A percentile compares a stretch with the other conserved stretches of the same genome.
Conservation (phyloP, 2,888 invertebrate species). For the Smittia aterrima region DNA sequence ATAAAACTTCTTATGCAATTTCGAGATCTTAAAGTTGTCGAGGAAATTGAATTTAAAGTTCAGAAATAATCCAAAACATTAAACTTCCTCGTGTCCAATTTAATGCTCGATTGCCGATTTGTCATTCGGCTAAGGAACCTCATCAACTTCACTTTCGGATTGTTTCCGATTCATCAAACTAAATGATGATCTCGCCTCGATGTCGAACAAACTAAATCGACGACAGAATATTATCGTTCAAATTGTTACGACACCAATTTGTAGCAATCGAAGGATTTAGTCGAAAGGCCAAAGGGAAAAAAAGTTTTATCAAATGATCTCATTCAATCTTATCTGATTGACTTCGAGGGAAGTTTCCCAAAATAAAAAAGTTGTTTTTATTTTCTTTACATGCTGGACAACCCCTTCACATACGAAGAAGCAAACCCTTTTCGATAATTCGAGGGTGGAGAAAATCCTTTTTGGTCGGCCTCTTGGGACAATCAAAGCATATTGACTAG, state of each 20-base stretch:
- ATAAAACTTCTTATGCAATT: too few relatives aligned
- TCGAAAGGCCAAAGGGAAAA: not conserved
- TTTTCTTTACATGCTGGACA: not conserved
- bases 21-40: not conserved
- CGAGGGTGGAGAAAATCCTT: not conserved
- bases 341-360: not conserved
- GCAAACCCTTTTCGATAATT: not conserved
- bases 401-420: not conserved
- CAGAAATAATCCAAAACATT: not conserved
- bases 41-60: not conserved
- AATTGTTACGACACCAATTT: conserved; percentile 31
- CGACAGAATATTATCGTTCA: not conserved
- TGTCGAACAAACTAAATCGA: not conserved
- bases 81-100: not conserved
- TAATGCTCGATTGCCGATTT: not conserved
- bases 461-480: too few relatives aligned
- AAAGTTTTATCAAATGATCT: conserved; percentile 6
- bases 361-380: too few relatives aligned
- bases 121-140: not conserved
- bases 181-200: not conserved
- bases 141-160: not conserved
- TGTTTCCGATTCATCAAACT: not conserved
- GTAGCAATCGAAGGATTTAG: conserved; percentile 30
- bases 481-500: not conserved
- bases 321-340: not conserved